Percentiles rank a stretch among this genome's conserved stretches.
Evolutionary conservation across 2,797 vertebrate species (phyloP).

Genomic region (Sebastes wilsoni): DNA sequence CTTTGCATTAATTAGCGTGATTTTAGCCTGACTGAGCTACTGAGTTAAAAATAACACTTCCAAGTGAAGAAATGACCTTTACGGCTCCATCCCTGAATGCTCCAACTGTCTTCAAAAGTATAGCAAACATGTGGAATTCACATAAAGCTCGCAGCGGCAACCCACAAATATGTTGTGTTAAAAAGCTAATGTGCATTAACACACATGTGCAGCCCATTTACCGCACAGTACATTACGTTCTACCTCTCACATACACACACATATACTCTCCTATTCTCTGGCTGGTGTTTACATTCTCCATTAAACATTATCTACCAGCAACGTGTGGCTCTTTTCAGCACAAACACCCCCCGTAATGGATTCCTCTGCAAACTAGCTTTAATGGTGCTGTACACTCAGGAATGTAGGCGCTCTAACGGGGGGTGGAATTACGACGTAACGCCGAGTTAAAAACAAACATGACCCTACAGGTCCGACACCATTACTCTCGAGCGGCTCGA

Average conservation of each 20-base stretch:
- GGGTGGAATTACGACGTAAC: slow-evolving; percentile 51
- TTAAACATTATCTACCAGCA: slow-evolving; percentile 56
- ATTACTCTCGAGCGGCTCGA: slow-evolving; percentile 60
- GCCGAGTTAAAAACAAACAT: slow-evolving; percentile 67
- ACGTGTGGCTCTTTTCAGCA: slow-evolving; percentile 33
- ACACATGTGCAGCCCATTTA: neutral
- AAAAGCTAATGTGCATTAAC: neutral
- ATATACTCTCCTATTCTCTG: neutral
- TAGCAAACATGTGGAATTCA: neutral
- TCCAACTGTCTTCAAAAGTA: neutral
- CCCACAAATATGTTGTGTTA: neutral
- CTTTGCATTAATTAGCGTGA: neutral
- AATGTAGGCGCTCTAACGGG: slow-evolving; percentile 35
- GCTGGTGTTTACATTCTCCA: slow-evolving; percentile 43
- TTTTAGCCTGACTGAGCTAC: neutral
- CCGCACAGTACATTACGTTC: neutral
- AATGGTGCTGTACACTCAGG: slow-evolving; percentile 48
- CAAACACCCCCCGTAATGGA: slow-evolving; percentile 50
- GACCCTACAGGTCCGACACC: slow-evolving; percentile 48
- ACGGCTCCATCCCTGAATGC: neutral
- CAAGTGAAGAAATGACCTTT: neutral
- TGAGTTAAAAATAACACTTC: neutral
- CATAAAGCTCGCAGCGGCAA: neutral
- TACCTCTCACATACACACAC: neutral
- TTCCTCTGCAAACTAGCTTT: slow-evolving; percentile 47